A percentile compares a stretch with the other conserved stretches of the same genome.
Evolutionary conservation across 2,888 invertebrate species (phyloP).

Genomic region (Aphodius granarius): DNA sequence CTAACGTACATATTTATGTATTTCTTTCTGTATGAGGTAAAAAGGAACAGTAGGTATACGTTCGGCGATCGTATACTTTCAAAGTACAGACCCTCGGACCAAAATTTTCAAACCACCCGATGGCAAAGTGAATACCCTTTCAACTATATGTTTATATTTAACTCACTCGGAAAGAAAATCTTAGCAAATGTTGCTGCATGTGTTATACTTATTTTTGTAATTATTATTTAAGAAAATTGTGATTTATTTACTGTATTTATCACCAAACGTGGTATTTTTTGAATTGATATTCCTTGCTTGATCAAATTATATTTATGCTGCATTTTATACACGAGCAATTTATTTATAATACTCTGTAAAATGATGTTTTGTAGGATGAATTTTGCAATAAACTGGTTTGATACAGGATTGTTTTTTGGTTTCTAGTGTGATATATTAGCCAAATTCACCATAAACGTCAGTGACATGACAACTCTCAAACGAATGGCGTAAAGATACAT

Average conservation of each 20-base stretch:
- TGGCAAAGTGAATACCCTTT: too few relatives aligned
- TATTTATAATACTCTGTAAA: background rate
- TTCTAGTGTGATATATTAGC: background rate
- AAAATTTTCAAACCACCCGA: too few relatives aligned
- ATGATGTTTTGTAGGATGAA: background rate
- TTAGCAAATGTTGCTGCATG: background rate
- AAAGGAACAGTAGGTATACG: too few relatives aligned
- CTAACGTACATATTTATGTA: too few relatives aligned
- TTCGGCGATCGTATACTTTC: too few relatives aligned
- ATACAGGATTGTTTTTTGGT: background rate
- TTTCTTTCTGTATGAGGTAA: too few relatives aligned
- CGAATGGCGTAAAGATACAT: too few relatives aligned
- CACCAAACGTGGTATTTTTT: background rate
- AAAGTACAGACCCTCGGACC: too few relatives aligned
- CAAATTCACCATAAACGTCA: too few relatives aligned
- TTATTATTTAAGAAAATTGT: conserved; percentile 1
- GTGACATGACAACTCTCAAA: too few relatives aligned
- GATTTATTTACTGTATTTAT: background rate
- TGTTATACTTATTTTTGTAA: background rate
- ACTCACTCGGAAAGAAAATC: background rate
- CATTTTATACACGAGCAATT: background rate
- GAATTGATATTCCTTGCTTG: background rate
- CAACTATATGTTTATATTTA: too few relatives aligned
- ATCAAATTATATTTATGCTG: background rate
- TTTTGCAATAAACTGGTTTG: background rate